Percentiles rank a stretch among this genome's conserved stretches.
Conservation (phyloP, 2,888 invertebrate genomes). For the Stratiomys singularior region DNA sequence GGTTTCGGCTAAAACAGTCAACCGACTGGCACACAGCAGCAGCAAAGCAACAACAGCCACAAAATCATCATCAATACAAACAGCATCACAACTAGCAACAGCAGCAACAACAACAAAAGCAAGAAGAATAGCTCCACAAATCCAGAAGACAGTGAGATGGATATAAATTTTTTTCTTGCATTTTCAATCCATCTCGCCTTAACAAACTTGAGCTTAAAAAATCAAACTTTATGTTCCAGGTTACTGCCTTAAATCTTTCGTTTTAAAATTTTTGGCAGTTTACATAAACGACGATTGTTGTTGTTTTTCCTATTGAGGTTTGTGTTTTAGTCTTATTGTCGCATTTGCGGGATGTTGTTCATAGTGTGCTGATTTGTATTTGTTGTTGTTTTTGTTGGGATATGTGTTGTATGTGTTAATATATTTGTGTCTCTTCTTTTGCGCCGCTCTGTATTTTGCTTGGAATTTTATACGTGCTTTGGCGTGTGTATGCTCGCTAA, state of each 20-base stretch:
- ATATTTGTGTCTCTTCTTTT: not conserved
- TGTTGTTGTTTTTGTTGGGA: not conserved
- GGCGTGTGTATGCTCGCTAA: too few species aligned
- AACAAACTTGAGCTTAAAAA: not conserved
- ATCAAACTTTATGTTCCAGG: not conserved
- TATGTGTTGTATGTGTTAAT: not conserved
- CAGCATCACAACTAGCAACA: not conserved
- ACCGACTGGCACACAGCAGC: not conserved
- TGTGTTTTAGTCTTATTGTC: not conserved
- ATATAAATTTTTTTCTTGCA: not conserved
- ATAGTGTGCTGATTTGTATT: not conserved
- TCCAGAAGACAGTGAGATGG: not conserved
- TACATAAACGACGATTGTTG: not conserved
- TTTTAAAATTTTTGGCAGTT: conserved; percentile 20
- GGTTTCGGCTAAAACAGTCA: not conserved
- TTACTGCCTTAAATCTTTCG: conserved; percentile 34
- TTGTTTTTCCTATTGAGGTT: not conserved
- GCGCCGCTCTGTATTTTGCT: not conserved
- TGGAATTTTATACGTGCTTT: not conserved
- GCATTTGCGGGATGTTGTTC: too few species aligned
- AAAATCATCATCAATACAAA: not conserved
- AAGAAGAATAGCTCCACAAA: not conserved
- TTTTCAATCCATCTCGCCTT: not conserved
- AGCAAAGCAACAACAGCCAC: not conserved
- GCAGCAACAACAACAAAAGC: not conserved